A percentile compares a stretch with the other conserved stretches of the same genome.
phyloP scores from a whole-genome alignment of 1,140 invertebrate genomes.

The Lasioglossum albipes region DNA sequence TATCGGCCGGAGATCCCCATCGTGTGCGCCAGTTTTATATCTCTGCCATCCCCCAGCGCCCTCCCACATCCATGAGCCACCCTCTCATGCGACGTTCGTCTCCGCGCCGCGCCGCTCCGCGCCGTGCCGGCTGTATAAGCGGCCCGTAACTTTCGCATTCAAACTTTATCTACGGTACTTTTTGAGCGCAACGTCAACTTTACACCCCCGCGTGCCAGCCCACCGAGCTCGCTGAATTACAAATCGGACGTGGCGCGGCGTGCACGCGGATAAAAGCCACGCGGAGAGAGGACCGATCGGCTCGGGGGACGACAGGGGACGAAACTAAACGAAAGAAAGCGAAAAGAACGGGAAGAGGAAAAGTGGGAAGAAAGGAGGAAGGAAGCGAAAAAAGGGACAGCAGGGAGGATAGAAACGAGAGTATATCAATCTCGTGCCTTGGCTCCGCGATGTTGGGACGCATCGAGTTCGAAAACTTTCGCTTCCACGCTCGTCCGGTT shows the following conservation, averaged over 20 bases:
- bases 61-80: neutral
- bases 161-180: conserved; percentile 60
- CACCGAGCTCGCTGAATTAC: conserved; percentile 53
- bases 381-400: neutral
- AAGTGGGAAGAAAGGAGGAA: conserved; percentile 21
- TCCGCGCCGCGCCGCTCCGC: neutral
- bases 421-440: conserved; percentile 62
- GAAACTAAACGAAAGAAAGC: conserved; percentile 8
- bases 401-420: conserved; percentile 35
- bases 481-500: conserved; percentile 55
- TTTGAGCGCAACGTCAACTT: conserved; percentile 52
- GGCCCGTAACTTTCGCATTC: conserved; percentile 53
- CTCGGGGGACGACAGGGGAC: neutral
- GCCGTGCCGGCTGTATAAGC: conserved; percentile 26
- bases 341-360: neutral
- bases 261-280: conserved; percentile 39
- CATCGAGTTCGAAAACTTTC: conserved; percentile 59
- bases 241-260: conserved; percentile 54
- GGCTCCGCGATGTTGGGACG: conserved; percentile 10
- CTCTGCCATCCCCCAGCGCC: neutral
- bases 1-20: conserved; percentile 44
- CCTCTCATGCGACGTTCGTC: neutral
- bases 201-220: conserved; percentile 21
- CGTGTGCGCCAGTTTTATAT: conserved; percentile 38
- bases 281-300: neutral